Percentiles rank a stretch among this genome's conserved stretches.
Evolutionary conservation across 2,113 vertebrate species (phyloP).

Genomic region (Tiliqua scincoides): DNA sequence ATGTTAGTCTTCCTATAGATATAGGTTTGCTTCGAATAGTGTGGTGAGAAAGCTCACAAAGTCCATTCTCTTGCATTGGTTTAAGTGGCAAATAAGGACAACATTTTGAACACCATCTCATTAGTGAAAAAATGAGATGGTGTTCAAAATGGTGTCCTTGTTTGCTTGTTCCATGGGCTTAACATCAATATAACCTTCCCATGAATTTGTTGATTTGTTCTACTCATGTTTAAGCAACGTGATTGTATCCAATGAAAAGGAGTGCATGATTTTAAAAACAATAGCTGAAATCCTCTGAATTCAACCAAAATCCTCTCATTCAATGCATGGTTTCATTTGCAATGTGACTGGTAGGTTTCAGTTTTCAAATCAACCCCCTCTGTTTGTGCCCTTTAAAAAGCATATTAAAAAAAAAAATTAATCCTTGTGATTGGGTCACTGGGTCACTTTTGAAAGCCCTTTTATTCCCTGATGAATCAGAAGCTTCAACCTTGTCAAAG

Average conservation of each 20-base stretch:
- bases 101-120: conserved; percentile 39
- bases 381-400: background rate
- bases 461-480: background rate
- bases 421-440: no score
- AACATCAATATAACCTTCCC: conserved; percentile 34
- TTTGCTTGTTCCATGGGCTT: conserved; percentile 35
- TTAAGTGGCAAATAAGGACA: conserved; percentile 9
- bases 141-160: conserved; percentile 37
- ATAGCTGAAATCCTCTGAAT: no score
- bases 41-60: background rate
- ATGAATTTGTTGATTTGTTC: conserved; percentile 43
- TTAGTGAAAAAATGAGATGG: conserved; percentile 38
- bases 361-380: background rate
- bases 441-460: no score
- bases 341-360: background rate
- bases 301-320: no score
- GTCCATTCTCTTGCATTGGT: background rate
- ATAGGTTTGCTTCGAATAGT: background rate
- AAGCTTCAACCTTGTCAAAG: background rate
- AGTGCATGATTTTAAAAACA: conserved; percentile 35
- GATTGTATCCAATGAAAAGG: conserved; percentile 43
- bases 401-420: no score
- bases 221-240: background rate
- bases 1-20: background rate
- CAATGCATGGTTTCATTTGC: background rate